Evolutionary conservation across 2,113 vertebrate species (phyloP).

Genomic region (Malaclemys terrapin): DNA sequence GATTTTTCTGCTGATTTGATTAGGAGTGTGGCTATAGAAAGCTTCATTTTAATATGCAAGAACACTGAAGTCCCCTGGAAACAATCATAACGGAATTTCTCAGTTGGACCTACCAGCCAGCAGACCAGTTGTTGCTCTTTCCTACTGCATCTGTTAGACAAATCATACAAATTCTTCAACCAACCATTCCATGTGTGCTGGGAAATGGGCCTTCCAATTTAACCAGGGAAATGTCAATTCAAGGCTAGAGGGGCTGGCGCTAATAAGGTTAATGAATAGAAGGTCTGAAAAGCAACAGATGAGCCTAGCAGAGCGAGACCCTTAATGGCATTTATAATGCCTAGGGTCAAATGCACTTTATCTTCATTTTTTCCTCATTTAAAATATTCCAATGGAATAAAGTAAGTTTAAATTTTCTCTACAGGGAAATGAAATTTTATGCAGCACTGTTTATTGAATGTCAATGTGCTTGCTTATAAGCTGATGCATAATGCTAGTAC

Average conservation of each 20-base stretch:
- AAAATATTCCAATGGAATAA: slow-evolving; percentile 79
- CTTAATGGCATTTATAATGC: slow-evolving; percentile 80
- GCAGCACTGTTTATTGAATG: slow-evolving; percentile 76
- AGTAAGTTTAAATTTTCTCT: slow-evolving; percentile 76
- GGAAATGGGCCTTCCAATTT: slow-evolving; percentile 72
- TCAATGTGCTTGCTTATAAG: slow-evolving; percentile 72
- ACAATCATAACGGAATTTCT: slow-evolving; percentile 4
- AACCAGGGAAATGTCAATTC: slow-evolving; percentile 78
- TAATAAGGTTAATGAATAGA: slow-evolving; percentile 84
- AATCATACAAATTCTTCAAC: slow-evolving; percentile 72
- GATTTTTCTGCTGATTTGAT: slow-evolving; percentile 63
- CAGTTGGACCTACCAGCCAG: not conserved
- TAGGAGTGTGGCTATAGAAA: slow-evolving; percentile 46
- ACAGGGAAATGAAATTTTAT: slow-evolving; percentile 77
- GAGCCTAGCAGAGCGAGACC: slow-evolving; percentile 66
- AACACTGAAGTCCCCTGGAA: slow-evolving; percentile 8
- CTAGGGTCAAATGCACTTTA: slow-evolving; percentile 79
- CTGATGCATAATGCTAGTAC: slow-evolving; percentile 1
- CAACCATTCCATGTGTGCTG: slow-evolving; percentile 58
- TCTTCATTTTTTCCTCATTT: slow-evolving; percentile 81
- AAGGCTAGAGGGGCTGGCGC: slow-evolving; percentile 75
- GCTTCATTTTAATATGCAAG: slow-evolving; percentile 1
- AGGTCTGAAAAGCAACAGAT: slow-evolving; percentile 81
- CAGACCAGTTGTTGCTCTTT: slow-evolving; percentile 10
- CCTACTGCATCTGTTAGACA: slow-evolving; percentile 42